Evolutionary conservation across 2,888 invertebrate genomes (phyloP), one percentile per base, ranked within the genome.

Genomic region (Cinara cedri): DNA sequence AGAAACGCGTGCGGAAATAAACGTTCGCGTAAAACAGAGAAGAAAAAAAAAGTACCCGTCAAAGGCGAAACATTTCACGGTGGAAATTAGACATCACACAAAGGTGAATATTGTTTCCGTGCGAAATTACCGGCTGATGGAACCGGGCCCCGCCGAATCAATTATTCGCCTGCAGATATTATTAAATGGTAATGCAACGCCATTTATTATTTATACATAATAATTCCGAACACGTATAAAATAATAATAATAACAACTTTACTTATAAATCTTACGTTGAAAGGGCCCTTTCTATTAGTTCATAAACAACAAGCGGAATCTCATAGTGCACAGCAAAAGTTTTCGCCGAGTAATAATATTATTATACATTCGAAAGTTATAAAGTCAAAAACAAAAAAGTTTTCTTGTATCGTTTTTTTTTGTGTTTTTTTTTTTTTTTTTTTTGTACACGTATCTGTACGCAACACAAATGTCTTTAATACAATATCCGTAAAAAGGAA

Each of bases 261-360:
- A 42, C 74, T 74, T 74, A 63, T 74, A 74, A 74, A 74, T 75
- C 54, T 44, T 54, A n/a, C 4, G 74, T 44, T 24, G 63, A 75
- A 62, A 63, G 63, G 44, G 42, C 54, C 54, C 54, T 65, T 65
- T 65, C 74, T 65, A 44, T 75, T 65, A 75, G 74, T 75, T 75
- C 65, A 75, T 54, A 74, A 63, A 54, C 74, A 54, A 65, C 74
- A n/a, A 1, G 65, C 4, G 65, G 63, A 74, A 74, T 75, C 63
- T 65, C 21, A n/a, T 34, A 65, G 44, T 54, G 24, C 21, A 16
- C 42, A 74, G 44, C 65, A 44, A 54, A 75, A 75, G 63, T 75
- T 75, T 75, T n/a, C 24, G 3, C 54, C 3, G n/a, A 65, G 62
- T 74, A 74, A 62, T 74, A 34, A 34, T 34, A 34, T 34, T 34